Conservation (phyloP, 23 tunicate species). For the Ciona savignyi region DNA sequence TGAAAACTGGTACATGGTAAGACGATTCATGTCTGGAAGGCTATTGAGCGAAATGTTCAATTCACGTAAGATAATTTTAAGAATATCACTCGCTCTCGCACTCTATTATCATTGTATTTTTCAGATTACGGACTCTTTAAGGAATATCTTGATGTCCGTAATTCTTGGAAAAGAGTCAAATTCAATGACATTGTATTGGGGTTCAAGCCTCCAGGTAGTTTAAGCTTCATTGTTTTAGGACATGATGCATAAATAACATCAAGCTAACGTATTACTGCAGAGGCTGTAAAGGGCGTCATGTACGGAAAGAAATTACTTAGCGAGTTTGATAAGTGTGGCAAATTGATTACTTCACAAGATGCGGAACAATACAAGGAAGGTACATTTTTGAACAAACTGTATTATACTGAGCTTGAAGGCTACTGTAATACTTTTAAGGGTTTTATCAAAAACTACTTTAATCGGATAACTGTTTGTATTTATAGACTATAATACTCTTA, state of each 20-base stretch:
- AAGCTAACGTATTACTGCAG: too few species aligned
- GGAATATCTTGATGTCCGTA: background rate
- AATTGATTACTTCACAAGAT: background rate
- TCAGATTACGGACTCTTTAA: background rate
- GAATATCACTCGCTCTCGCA: too few species aligned
- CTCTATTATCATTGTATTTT: too few species aligned
- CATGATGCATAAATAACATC: background rate
- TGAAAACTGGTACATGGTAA: constrained; percentile 5
- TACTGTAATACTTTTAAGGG: too few species aligned
- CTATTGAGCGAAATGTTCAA: background rate
- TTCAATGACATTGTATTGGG: too few species aligned
- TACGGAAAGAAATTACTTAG: background rate
- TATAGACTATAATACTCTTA: too few species aligned
- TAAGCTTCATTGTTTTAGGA: too few species aligned
- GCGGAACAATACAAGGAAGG: background rate
- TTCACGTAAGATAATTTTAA: background rate
- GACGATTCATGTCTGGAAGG: background rate
- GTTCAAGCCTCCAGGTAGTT: background rate
- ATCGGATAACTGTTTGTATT: too few species aligned
- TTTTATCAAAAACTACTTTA: too few species aligned
- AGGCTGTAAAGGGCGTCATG: background rate
- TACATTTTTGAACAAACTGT: too few species aligned
- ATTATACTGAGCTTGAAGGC: too few species aligned
- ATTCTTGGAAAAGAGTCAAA: too few species aligned
- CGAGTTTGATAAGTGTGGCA: background rate